These are phyloP conservation scores for Rhinoderma darwinii DNA, from an alignment of 2,113 vertebrate species.

Conservation along the genomic window DNA sequence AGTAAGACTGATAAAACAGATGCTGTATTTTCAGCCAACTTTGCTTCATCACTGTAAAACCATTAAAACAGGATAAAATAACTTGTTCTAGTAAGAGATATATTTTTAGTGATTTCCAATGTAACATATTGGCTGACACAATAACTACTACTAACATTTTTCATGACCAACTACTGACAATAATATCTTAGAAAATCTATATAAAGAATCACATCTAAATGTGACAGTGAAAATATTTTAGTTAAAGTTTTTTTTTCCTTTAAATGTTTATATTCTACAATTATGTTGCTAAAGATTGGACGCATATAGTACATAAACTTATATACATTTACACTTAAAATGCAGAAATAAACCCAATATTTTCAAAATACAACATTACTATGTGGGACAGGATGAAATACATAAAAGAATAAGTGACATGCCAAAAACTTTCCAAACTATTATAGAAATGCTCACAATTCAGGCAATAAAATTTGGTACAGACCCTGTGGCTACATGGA, in stretches of 20 bases:
- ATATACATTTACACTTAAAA: background rate
- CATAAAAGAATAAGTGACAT: background rate
- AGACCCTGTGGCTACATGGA: background rate
- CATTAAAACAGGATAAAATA: no score
- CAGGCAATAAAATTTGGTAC: background rate
- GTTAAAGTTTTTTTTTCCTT: background rate
- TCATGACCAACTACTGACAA: background rate
- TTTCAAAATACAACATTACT: background rate
- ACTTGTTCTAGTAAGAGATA: no score
- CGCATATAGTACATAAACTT: background rate
- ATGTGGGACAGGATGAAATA: background rate
- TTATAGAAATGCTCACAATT: background rate
- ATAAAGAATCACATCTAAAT: background rate
- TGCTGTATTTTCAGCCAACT: no score
- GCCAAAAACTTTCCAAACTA: conserved; percentile 7
- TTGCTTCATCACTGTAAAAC: no score
- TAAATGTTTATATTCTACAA: background rate
- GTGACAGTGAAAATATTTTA: background rate
- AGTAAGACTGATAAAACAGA: no score
- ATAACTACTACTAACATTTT: no score
- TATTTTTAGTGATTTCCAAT: no score
- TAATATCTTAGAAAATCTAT: background rate
- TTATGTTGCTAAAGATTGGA: background rate
- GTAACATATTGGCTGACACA: no score
- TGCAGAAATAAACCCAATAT: background rate